A percentile compares a stretch with the other conserved stretches of the same genome.
Conservation (phyloP, 2,888 invertebrate species). For the Coelinius sp. region DNA sequence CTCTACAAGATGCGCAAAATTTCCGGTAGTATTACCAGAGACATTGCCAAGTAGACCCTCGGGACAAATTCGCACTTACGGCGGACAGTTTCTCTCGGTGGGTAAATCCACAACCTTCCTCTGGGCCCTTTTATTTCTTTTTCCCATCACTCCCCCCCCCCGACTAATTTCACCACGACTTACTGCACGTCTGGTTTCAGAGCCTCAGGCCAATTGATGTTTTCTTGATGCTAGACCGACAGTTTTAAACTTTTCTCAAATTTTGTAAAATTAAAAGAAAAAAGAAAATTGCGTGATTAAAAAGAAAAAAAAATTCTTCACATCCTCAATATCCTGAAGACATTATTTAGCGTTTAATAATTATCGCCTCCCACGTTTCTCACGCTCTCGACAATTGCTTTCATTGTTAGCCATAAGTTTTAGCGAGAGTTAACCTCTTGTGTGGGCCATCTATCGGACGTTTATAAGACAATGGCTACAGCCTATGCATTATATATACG, state of each 20-base stretch:
- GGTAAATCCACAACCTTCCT: conserved; percentile 43
- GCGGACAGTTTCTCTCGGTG: conserved; percentile 50
- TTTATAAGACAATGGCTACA: neutral
- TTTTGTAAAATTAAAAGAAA: neutral
- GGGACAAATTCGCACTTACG: conserved; percentile 66
- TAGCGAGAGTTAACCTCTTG: conserved; percentile 36
- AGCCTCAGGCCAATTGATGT: conserved; percentile 29
- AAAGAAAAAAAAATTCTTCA: neutral
- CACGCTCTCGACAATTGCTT: conserved; percentile 59
- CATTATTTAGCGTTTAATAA: conserved; percentile 18
- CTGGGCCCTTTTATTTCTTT: conserved; percentile 45
- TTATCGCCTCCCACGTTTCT: conserved; percentile 24
- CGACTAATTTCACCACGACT: conserved; percentile 39
- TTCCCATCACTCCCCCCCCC: conserved; percentile 10
- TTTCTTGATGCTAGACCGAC: conserved; percentile 10
- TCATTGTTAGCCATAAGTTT: conserved; percentile 61
- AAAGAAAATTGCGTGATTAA: conserved; percentile 3
- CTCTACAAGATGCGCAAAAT: conserved; percentile 25
- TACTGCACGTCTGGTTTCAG: conserved; percentile 29
- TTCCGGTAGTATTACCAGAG: conserved; percentile 56
- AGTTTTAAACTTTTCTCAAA: neutral
- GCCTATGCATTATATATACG: neutral
- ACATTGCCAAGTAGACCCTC: conserved; percentile 59
- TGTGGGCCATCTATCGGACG: conserved; percentile 28
- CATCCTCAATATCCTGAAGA: neutral